Evolutionary conservation across 2,888 invertebrate species (phyloP).

Genomic region (Lordiphosa andalusiaca): DNA sequence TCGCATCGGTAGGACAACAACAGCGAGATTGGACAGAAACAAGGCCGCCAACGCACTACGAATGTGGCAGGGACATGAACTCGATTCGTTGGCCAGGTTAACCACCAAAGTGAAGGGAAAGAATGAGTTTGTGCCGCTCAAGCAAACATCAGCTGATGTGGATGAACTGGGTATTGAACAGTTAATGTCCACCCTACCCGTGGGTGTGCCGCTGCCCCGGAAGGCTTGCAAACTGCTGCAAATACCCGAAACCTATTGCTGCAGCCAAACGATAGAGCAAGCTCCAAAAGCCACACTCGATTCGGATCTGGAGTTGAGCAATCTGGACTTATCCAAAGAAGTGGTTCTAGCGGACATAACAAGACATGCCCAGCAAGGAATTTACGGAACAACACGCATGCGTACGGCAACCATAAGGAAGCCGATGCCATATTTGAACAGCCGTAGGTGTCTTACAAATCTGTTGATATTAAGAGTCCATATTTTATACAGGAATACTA

Average conservation of each 20-base stretch:
- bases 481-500: not conserved
- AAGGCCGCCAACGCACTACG: conserved; percentile 50
- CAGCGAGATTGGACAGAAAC: conserved; percentile 40
- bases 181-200: conserved; percentile 73
- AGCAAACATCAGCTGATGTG: conserved; percentile 20
- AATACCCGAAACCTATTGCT: conserved; percentile 73
- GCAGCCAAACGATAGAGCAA: not conserved
- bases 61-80: conserved; percentile 48
- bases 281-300: conserved; percentile 48
- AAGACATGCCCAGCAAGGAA: conserved; percentile 55
- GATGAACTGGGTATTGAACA: conserved; percentile 61
- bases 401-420: conserved; percentile 76
- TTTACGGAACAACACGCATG: conserved; percentile 74
- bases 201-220: conserved; percentile 67
- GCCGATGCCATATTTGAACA: conserved; percentile 76
- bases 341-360: conserved; percentile 52
- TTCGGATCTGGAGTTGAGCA: conserved; percentile 45
- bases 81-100: conserved; percentile 57
- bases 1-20: conserved; percentile 26
- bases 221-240: conserved; percentile 78
- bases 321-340: conserved; percentile 15
- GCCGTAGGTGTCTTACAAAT: conserved; percentile 65
- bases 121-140: conserved; percentile 50
- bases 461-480: not conserved
- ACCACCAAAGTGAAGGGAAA: conserved; percentile 47